Evolutionary conservation across 1,140 invertebrate species (phyloP).

Genomic region (Hyles euphorbiae): DNA sequence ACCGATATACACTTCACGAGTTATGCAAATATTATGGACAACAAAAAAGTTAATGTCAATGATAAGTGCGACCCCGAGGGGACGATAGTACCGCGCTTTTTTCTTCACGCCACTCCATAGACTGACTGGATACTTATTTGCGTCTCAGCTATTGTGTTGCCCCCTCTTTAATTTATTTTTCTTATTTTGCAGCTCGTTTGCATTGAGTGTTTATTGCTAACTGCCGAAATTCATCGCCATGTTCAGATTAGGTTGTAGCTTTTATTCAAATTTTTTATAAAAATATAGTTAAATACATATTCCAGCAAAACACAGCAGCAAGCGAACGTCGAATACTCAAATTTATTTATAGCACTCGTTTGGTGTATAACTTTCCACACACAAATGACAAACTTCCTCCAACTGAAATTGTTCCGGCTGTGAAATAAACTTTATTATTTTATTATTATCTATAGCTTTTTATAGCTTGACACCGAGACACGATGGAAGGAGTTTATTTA

Average conservation of each 20-base stretch:
- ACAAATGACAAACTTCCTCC: too few relatives aligned
- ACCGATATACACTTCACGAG: conserved; percentile 60
- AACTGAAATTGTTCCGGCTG: too few relatives aligned
- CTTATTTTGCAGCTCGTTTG: conserved; percentile 24
- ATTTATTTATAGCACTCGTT: too few relatives aligned
- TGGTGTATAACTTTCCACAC: too few relatives aligned
- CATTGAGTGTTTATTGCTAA: conserved; percentile 8
- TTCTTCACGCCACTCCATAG: conserved; percentile 17
- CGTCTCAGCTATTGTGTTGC: conserved; percentile 22
- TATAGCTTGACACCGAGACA: too few relatives aligned
- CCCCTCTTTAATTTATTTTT: conserved; percentile 35
- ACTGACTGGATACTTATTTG: conserved; percentile 19
- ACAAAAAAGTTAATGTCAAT: conserved; percentile 73
- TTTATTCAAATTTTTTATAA: too few relatives aligned
- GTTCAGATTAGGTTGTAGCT: too few relatives aligned
- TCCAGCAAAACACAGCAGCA: too few relatives aligned
- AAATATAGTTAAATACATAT: background rate
- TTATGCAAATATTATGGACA: conserved; percentile 76
- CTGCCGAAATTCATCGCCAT: background rate
- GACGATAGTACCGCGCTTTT: conserved; percentile 32
- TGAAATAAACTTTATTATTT: too few relatives aligned
- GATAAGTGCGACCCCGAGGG: conserved; percentile 62
- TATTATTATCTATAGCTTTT: too few relatives aligned
- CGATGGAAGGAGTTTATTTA: too few relatives aligned
- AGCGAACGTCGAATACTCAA: too few relatives aligned